Evolutionary conservation across 2,797 vertebrate genomes (phyloP), one percentile per base, ranked within the genome.

Genomic region (Sciurus carolinensis): DNA sequence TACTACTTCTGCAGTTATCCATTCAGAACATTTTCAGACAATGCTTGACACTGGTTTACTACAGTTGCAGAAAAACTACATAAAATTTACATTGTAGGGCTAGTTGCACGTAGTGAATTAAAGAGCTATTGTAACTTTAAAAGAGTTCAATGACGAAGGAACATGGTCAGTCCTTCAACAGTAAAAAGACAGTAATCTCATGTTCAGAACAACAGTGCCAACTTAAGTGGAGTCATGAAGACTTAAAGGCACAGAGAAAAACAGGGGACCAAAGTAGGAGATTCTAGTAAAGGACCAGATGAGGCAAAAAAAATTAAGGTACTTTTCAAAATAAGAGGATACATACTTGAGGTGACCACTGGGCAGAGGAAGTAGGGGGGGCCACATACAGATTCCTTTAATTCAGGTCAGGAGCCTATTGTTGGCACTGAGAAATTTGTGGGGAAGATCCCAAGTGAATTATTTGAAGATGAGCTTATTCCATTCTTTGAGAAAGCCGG

Each of bases 121-220:
- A 98, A 98, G 99, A 98, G 99, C 99, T 96, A 99, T 99, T 44
- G 99, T 99, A 98, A 99, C 99, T 97, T 98, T 99, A 98, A 99
- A 99, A 97, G 99, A 99, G 97, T 99, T 99, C 98, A 99, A 99
- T 96, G 99, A 99, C 99, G 99, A 99, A 96, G 99, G 99, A 96
- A 99, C 99, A 79, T 36, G 99, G 98, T 99, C 99, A 96, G 99
- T 99, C 90, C 99, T 99, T 98, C 98, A 99, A 28, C 99, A 99
- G 98, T 99, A 99, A 98, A 99, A 99, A 98, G 99, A 99, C 98
- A 99, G 99, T 82, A 99, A 99, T 98, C 99, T 99, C 97, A 99
- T 88, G 99, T 99, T 98, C 98, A 99, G 99, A 99, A 99, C 98
- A 99, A 99, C 99, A 99, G 99, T 99, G 99, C 36, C 36, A 36